Base-by-base conservation (phyloP, 2,888 invertebrate genomes). In the Halictus ligatus region DNA sequence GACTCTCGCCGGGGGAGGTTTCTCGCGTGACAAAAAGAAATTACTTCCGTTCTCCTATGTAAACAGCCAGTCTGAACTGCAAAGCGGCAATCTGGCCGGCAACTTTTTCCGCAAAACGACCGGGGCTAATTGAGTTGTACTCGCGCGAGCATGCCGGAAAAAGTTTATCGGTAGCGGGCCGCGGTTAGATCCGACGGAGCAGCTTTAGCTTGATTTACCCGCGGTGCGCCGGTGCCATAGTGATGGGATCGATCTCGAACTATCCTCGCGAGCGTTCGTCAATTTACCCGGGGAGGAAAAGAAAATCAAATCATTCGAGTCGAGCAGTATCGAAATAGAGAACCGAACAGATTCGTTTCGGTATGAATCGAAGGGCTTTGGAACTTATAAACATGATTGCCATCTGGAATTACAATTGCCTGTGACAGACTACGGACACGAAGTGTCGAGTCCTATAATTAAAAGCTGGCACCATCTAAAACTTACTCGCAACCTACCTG, bases 51-150 rank as follows among this genome's bases (percentile, higher is more conserved):
- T 76, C 79, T 60, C 79, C 79, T 85, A 76, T 64, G 79, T 84
- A 85, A 84, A 84, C 76, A 74, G 79, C 79, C 80, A 85, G 84
- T 85, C 85, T 85, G 85, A 84, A 80, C 85, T 76, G 85, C 48
- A 76, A 85, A 85, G 78, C 85, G 85, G 85, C 85, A 76, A 84
- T 85, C 84, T 84, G 85, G 84, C 80, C 76, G 58, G 75, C 76
- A 85, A 85, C 85, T 85, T 85, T 69, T 85, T 75, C 84, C 29
- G 76, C 76, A 74, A 85, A 84, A 2, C 85, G 71, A 74, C 81
- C 78, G 67, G 58, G n/a, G 60, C 78, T 85, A 87, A 86, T 86
- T 81, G 83, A 86, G 86, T 86, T 80, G 85, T 78, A 86, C 77
- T 71, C 76, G 48, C 43, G 46, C 50, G 58, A 12, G 78, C 76